Conservation (phyloP, 2,888 invertebrate genomes). For the Lithophane ornitopus region DNA sequence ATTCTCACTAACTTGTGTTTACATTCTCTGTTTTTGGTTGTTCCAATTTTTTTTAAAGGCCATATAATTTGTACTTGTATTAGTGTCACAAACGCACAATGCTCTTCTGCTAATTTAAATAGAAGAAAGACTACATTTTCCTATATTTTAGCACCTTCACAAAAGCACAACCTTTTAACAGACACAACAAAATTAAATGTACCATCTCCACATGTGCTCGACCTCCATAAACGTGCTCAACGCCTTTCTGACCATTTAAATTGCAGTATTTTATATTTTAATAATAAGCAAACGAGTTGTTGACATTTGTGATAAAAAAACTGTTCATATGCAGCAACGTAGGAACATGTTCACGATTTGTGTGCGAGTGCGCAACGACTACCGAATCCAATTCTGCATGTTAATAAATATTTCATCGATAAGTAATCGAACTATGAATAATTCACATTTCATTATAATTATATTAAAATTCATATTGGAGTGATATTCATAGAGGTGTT, state of each 20-base stretch:
- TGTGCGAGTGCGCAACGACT: constrained; percentile 37
- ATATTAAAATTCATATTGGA: not conserved
- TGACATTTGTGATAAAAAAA: constrained; percentile 46
- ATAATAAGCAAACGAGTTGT: constrained; percentile 19
- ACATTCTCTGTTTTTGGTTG: not conserved
- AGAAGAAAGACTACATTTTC: not conserved
- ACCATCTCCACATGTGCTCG: not conserved
- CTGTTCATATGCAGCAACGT: constrained; percentile 15
- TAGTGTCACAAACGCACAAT: not conserved
- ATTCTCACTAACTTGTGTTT: not conserved
- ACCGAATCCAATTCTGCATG: constrained; percentile 46
- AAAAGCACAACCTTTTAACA: constrained; percentile 2
- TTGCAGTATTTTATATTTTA: constrained; percentile 2
- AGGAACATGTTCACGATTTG: constrained; percentile 43
- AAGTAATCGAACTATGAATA: constrained; percentile 49
- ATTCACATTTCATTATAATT: constrained; percentile 34
- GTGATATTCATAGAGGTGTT: constrained; percentile 20
- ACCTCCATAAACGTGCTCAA: too few species aligned
- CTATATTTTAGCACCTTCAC: not conserved
- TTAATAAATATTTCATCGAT: constrained; percentile 44
- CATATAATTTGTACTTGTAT: not conserved
- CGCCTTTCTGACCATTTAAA: not conserved
- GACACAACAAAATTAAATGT: not conserved
- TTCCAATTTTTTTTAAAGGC: not conserved
- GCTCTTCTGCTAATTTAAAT: not conserved